These are phyloP conservation scores for Bursaphelenchus okinawaensis DNA, from an alignment of 2,888 invertebrate genomes.

Conservation along the genomic window DNA sequence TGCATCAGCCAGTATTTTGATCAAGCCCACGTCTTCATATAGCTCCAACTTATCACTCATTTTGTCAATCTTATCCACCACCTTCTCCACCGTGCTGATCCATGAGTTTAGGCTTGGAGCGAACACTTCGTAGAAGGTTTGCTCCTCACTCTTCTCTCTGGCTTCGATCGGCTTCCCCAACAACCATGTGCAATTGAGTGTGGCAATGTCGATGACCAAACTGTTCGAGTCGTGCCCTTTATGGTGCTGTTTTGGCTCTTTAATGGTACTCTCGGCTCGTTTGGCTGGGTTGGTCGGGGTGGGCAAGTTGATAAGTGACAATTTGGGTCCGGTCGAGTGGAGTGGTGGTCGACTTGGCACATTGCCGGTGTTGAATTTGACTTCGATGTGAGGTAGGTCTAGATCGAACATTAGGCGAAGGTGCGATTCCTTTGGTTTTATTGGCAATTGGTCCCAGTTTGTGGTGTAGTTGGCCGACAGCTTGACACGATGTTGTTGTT, in stretches of 20 bases:
- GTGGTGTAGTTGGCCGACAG: constrained; percentile 25
- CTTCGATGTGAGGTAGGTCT: constrained; percentile 17
- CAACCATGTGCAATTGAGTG: constrained; percentile 10
- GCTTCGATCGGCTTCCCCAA: constrained; percentile 22
- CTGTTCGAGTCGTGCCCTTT: background rate
- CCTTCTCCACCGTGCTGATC: constrained; percentile 24
- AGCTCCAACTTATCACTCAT: constrained; percentile 12
- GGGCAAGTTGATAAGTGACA: background rate
- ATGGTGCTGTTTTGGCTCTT: background rate
- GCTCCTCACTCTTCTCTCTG: constrained; percentile 29
- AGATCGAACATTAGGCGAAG: constrained; percentile 25
- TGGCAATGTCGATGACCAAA: constrained; percentile 14
- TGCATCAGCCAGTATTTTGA: constrained; percentile 35
- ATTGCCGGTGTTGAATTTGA: constrained; percentile 7
- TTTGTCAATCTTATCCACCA: background rate
- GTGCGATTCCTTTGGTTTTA: background rate
- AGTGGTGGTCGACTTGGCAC: background rate
- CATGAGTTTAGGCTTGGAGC: constrained; percentile 45
- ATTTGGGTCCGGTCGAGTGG: background rate
- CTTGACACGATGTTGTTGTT: constrained; percentile 26
- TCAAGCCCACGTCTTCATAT: constrained; percentile 21
- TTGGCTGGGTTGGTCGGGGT: background rate
- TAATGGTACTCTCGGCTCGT: background rate
- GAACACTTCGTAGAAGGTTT: constrained; percentile 49
- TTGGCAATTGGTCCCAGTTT: constrained; percentile 25